Evolutionary conservation across 2,888 invertebrate species (phyloP), one percentile per base, ranked within the genome.

Genomic region (Polietes domitor): DNA sequence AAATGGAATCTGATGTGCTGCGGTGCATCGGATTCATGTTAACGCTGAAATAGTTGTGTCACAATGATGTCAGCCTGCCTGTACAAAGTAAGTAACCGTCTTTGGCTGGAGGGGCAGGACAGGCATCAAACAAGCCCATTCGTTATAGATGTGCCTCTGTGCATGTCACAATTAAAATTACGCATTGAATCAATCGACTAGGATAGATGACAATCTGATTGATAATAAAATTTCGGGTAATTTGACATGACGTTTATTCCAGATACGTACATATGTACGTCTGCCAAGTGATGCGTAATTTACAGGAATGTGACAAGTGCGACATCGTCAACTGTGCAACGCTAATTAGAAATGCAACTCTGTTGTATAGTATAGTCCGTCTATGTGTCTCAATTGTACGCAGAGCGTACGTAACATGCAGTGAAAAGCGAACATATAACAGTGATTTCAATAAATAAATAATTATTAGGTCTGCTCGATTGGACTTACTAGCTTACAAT

Each of bases 61-160:
- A 58, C 24, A 7, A 26, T 58, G 24, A 58, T 58, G 58, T 58
- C 58, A 58, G 24, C 12, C 58, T 10, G 50, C 17, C 17, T 9
- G 5, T 9, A 15, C n/a, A 47, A 15, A 26, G n/a, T n/a, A 24
- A 58, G 58, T 26, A 24, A 24, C 26, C 26, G 12, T 24, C 1
- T 26, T 58, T 58, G 15, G 26, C 26, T 24, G 26, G 58, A 58
- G 15, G 21, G 12, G 15, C 2, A 47, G n/a, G n/a, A n/a, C n/a
- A n/a, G n/a, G n/a, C n/a, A n/a, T n/a, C n/a, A 32, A n/a, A 50
- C 58, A 58, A 58, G 26, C 58, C 58, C 58, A 58, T 58, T 58
- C n/a, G n/a, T n/a, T 58, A 3, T 3, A 58, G 26, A 58, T 58
- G 58, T 26, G 26, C 4, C 15, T 55, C 24, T 2, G 24, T 10